Conservation (phyloP, 2,113 vertebrate species). For the Formicarius rufipectus region DNA sequence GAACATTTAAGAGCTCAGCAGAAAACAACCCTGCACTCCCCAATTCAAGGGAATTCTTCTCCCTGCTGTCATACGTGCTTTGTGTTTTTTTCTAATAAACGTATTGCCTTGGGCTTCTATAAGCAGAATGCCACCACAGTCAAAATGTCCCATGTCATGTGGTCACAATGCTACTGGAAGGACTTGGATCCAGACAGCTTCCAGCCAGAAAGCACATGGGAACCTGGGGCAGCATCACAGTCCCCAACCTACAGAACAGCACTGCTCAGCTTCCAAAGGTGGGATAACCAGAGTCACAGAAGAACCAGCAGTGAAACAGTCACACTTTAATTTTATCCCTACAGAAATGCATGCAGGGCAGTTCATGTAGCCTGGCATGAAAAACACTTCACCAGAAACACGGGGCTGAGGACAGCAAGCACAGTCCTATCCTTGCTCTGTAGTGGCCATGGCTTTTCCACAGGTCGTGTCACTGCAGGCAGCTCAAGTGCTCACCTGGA, state of each 20-base stretch:
- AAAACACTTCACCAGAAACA: background rate
- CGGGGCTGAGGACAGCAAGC: background rate
- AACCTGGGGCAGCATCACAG: background rate
- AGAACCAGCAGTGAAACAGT: background rate
- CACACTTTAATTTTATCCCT: background rate
- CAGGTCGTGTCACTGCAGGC: background rate
- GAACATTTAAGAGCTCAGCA: background rate
- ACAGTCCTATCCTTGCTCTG: background rate
- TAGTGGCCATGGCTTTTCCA: background rate
- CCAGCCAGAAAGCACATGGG: background rate
- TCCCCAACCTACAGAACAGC: background rate
- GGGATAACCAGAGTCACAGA: background rate
- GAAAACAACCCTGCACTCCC: background rate
- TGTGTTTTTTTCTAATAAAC: background rate
- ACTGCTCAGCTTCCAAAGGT: background rate
- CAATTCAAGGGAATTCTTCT: background rate
- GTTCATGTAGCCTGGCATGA: background rate
- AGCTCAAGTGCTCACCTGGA: fast-evolving
- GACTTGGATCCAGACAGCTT: background rate
- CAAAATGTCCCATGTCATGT: background rate
- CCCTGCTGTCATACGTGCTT: background rate
- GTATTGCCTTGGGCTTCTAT: background rate
- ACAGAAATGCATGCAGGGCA: background rate
- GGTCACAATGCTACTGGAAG: background rate
- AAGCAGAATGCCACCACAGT: background rate